Evolutionary conservation across 1,140 invertebrate species (phyloP).

Genomic region (Hypsibius dujardini): DNA sequence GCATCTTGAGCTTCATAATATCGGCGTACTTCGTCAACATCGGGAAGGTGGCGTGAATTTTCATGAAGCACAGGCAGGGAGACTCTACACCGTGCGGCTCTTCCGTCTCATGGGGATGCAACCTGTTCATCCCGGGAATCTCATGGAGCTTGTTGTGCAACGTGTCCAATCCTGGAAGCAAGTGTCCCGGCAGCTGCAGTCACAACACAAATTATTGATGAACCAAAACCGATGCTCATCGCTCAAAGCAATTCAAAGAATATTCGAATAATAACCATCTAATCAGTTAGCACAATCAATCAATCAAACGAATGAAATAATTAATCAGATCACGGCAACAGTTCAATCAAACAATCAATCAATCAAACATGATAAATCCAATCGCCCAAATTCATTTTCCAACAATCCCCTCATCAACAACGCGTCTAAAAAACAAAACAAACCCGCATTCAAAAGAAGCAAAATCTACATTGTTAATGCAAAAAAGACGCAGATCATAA

Average conservation of each 20-base stretch:
- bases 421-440: no score
- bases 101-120: not conserved
- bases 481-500: constrained; percentile 18
- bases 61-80: constrained; percentile 35
- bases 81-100: constrained; percentile 19
- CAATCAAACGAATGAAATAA: no score
- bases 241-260: no score
- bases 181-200: constrained; percentile 15
- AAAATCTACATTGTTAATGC: not conserved
- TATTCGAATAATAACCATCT: no score
- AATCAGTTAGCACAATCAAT: no score
- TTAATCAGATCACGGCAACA: no score
- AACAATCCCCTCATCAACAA: no score
- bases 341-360: no score
- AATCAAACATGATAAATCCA: no score
- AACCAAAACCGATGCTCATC: no score
- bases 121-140: not conserved
- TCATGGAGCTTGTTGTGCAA: constrained; percentile 14
- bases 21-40: constrained; percentile 76
- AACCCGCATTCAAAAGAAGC: not conserved
- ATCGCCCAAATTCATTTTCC: no score
- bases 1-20: constrained; percentile 78
- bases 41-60: constrained; percentile 67
- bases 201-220: no score
- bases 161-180: not conserved